Evolutionary conservation across 2,797 vertebrate genomes (phyloP), one percentile per base, ranked within the genome.

Genomic region (Rhynchotus rufescens): DNA sequence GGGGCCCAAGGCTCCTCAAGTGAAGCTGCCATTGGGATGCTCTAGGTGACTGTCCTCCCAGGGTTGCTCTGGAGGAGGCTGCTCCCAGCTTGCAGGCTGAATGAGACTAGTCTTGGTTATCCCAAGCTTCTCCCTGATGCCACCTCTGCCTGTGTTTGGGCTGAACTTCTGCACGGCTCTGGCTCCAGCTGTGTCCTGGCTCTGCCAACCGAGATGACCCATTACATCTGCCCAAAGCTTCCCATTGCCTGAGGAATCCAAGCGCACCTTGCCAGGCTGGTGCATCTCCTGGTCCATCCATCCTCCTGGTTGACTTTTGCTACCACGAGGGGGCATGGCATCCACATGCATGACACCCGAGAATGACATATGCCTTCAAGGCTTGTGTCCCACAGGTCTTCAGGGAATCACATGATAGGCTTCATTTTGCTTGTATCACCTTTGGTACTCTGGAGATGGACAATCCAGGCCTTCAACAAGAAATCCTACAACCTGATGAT

Each of bases 301-400:
- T 36, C 30, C 49, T 40, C 49, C 68, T 44, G 56, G 32, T 71
- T 26, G 36, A 78, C 89, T 45, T 40, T 40, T 59, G 82, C 91
- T 72, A 92, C 95, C 95, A 94, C 94, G 89, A 96, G 95, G 95
- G 92, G 95, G 95, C 95, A 96, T 51, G 77, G 54, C 36, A 61
- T 80, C 80, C 93, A 92, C 95, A 15, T 26, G 15, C 32, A 81
- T 4, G 2, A 45, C 4, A 23, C 67, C 25, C 25, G 9, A 56
- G 28, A 54, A 17, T 8, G 34, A 21, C 86, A 80, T 60, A 45
- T 32, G 0, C 4, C 28, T 40, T 2, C 3, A 19, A 3, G 5
- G 12, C 10, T 25, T 9, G 2, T 0, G 75, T 65, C 62, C 59
- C 3, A 2, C 25, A 0, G 2, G 28, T 44, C 74, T 14, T 19